A percentile compares a stretch with the other conserved stretches of the same genome.
Conservation (phyloP, 1,140 invertebrate genomes). For the Forficula auricularia region DNA sequence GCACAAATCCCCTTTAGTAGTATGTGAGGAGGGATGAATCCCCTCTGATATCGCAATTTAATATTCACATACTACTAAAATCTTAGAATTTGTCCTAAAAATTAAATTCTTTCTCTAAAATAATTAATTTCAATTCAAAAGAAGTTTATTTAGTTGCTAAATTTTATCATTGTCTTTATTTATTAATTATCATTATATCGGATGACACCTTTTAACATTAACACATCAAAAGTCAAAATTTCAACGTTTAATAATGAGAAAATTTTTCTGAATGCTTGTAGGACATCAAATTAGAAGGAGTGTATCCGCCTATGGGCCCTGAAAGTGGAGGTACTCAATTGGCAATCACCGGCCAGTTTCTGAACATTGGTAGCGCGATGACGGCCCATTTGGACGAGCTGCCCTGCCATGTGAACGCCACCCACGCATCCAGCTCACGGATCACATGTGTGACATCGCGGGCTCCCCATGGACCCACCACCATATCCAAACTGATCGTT, state of each 20-base stretch:
- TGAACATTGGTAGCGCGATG: conserved; percentile 85
- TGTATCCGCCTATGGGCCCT: conserved; percentile 75
- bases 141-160: too few species aligned
- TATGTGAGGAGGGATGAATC: too few species aligned
- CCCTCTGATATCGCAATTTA: too few species aligned
- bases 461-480: conserved; percentile 29
- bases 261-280: conserved; percentile 14
- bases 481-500: conserved; percentile 46
- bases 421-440: conserved; percentile 72
- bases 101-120: too few species aligned
- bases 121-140: too few species aligned
- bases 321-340: conserved; percentile 85
- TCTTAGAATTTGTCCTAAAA: too few species aligned
- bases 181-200: background rate
- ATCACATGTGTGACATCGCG: conserved; percentile 73
- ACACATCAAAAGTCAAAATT: too few species aligned
- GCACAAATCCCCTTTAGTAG: too few species aligned
- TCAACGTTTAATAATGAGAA: too few species aligned
- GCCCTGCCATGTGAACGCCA: conserved; percentile 71
- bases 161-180: too few species aligned
- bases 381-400: conserved; percentile 75
- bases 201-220: too few species aligned
- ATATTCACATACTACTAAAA: too few species aligned
- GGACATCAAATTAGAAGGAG: conserved; percentile 58
- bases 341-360: conserved; percentile 72